Base-by-base conservation (phyloP, 2,113 vertebrate genomes). In the Antennarius striatus region DNA sequence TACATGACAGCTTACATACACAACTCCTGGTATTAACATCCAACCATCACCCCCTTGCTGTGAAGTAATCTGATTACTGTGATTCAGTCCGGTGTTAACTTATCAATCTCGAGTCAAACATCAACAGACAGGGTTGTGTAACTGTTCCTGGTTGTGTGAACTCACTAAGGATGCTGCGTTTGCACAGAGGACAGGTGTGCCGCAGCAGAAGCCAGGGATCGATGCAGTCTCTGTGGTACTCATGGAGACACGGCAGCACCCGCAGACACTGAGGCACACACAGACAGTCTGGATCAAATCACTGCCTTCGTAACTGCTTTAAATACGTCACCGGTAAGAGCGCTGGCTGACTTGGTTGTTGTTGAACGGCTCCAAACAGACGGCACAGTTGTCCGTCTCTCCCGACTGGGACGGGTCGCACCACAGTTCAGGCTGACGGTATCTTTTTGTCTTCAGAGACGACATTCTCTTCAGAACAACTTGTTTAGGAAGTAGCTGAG, bases 101-200 rank as follows among this genome's bases (percentile, higher is more conserved):
- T 30, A 15, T 59, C n/a, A 50, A 40, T 50, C 11, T 17, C 10
- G 3, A 4, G 13, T 32, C 2, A 49, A 40, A 39, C 51, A 15
- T 45, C 39, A 14, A 2, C 12, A 63, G 50, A 17, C 8, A 1
- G 55, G 46, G 29, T 40, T 39, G 32, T 32, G 17, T 15, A 0
- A 1, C 5, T 30, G 67, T 32, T 16, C 17, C 2, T 9, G 36
- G 1, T 40, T 43, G 4, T 1, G 30, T 5, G 6, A 14, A 73
- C 94, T 94, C 82, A 96, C 96, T 86, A 46, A 98, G 88, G 65
- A 96, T 91, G 68, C 95, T 95, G 86, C 90, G 96, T 81, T 98
- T 98, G 91, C 97, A 98, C 53, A 98, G 91, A 0, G 97, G 97
- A 70, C 97, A 98, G 64, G 96, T 98, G 87, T 97, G 96, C 78